Evolutionary conservation across 92 coral and sea anemone species (phyloP), one percentile per base, ranked within the genome.

Genomic region (Porites rus): DNA sequence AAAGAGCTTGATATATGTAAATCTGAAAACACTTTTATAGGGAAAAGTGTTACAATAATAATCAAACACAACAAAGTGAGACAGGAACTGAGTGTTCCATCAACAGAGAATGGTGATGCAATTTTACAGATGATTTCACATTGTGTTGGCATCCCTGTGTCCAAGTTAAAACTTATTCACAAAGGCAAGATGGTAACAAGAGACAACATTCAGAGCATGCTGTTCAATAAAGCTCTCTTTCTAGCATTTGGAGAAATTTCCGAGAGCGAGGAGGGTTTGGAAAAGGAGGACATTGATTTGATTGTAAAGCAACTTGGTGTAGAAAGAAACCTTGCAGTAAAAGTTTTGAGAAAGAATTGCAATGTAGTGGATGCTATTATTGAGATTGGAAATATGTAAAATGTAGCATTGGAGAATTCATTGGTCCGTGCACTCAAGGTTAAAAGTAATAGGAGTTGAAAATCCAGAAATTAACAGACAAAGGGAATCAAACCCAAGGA

Each of bases 231-330:
- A 28, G 90, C 98, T 38, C 61, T 95, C 50, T 97, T 97, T 83
- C 82, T 95, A 25, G 99, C 97, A 63, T 79, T 97, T 86, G 99
- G 99, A 72, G 99, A 97, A 85, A 89, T 91, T 62, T 70, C 96
- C 58, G 99, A 95, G 67, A 87, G 83, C 84, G 99, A 97, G 84
- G 97, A 95, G 11, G 99, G 97, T 18, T 84, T 97, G 80, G 94
- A 84, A 69, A 66, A 91, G 25, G 78, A 80, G n/a, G 97, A 92
- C 74, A 92, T 97, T 68, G 97, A 97, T 51, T 77, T 92, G 1
- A 92, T 97, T 77, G 88, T 95, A 74, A 86, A 90, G 43, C 99
- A 97, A 67, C 92, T 95, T 24, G 83, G 81, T 86, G 95, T 95
- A 12, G 98, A 97, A 16, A 93, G 99, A 74, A 97, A 95, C 88